Conservation (phyloP, 1,140 invertebrate species). For the Chironomus tepperi region DNA sequence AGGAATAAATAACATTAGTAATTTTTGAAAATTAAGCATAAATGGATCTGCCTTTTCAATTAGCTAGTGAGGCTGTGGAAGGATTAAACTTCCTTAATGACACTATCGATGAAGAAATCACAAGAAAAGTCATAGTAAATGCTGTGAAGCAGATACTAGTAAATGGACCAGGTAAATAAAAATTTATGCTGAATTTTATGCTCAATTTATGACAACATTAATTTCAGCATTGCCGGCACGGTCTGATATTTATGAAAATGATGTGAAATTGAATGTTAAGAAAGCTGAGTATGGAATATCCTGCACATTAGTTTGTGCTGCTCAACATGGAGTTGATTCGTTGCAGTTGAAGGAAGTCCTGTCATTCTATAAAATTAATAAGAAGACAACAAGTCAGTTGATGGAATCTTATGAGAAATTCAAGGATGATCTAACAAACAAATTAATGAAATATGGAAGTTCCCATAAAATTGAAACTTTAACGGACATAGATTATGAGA, state of each 20-base stretch:
- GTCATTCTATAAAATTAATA: slow-evolving; percentile 29
- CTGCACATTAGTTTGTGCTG: slow-evolving; percentile 33
- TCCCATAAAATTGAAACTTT: slow-evolving; percentile 33
- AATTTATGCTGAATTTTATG: not conserved
- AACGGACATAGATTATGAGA: slow-evolving; percentile 37
- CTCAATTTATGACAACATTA: not conserved
- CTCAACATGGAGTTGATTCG: slow-evolving; percentile 33
- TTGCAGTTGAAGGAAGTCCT: slow-evolving; percentile 30
- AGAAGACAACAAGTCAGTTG: slow-evolving; percentile 32
- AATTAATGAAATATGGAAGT: slow-evolving; percentile 34
- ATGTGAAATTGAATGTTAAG: slow-evolving; percentile 33
- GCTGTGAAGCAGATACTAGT: slow-evolving; percentile 34
- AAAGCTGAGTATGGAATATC: slow-evolving; percentile 38
- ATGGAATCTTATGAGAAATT: slow-evolving; percentile 34
- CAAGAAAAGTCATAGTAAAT: slow-evolving; percentile 34
- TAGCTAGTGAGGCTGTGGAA: slow-evolving; percentile 34
- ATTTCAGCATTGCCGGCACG: slow-evolving; percentile 34
- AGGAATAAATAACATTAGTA: not conserved
- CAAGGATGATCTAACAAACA: slow-evolving; percentile 32
- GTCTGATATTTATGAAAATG: slow-evolving; percentile 37
- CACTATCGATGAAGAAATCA: slow-evolving; percentile 30
- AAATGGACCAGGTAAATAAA: not conserved
- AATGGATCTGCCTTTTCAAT: not conserved
- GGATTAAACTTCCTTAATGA: slow-evolving; percentile 34
- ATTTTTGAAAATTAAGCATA: not conserved